phyloP scores from a whole-genome alignment of 2,113 vertebrate species.

The Cyprinodon brontotheroides region DNA sequence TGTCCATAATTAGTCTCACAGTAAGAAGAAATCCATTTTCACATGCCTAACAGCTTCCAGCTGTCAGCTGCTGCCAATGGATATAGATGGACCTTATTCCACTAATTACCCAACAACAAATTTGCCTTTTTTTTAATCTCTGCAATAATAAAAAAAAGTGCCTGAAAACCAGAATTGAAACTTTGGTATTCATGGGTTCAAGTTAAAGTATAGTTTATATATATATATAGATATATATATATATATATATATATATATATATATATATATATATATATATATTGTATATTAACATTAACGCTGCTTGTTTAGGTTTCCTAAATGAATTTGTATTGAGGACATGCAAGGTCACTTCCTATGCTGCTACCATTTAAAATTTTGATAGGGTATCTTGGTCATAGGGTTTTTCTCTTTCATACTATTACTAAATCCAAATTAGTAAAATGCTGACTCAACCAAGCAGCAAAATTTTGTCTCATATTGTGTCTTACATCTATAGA shows the following conservation, averaged over 20 bases:
- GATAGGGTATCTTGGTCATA: no score
- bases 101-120: slow-evolving; percentile 73
- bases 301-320: slow-evolving; percentile 23
- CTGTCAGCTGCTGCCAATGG: slow-evolving; percentile 74
- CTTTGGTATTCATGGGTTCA: no score
- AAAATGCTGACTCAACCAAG: no score
- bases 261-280: no score
- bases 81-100: slow-evolving; percentile 75
- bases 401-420: no score
- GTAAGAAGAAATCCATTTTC: slow-evolving; percentile 80
- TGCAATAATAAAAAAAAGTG: slow-evolving; percentile 73
- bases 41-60: slow-evolving; percentile 70
- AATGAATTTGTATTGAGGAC: slow-evolving; percentile 47
- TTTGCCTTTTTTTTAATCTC: slow-evolving; percentile 59
- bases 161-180: slow-evolving; percentile 69
- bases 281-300: no score
- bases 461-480: no score
- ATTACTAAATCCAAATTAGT: no score
- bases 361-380: neutral
- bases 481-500: no score
- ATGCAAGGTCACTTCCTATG: slow-evolving; percentile 12
- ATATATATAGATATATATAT: no score
- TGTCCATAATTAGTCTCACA: slow-evolving; percentile 77
- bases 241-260: no score
- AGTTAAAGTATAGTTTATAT: no score